Evolutionary conservation across 2,888 invertebrate species (phyloP), one percentile per base, ranked within the genome.

Genomic region (Drosophila helvetica): DNA sequence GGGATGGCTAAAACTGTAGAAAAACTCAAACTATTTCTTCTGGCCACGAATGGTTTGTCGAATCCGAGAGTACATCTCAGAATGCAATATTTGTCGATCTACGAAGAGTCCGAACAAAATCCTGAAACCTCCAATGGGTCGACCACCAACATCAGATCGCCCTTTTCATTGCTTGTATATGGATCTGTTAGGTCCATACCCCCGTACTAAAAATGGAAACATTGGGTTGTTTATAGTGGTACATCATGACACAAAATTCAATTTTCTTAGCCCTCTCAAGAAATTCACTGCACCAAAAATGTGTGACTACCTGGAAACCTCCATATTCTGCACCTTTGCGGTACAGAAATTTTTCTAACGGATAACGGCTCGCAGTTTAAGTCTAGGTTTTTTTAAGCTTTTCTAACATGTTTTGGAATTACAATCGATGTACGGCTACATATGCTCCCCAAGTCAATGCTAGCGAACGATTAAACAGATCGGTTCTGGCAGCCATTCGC

Each of bases 231-330:
- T 42, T 3, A 53, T 50, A 50, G n/a, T 50, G n/a, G n/a, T n/a
- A n/a, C n/a, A 66, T 42, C 66, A 66, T 10, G 9, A 43, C 10
- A 57, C 65, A 1, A 65, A 59, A 45, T 59, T 65, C 38, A 33
- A 45, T 43, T 60, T 66, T 38, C 33, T 66, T 1, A 18, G 33
- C 10, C 61, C 62, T 5, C 19, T 57, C 6, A 62, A 58, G n/a
- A 57, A 38, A 22, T 56, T 61, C 22, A 61, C 55, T 3, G 12
- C 61, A 3, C 10, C 12, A 1, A 27, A 25, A 19, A 58, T 58
- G 18, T 38, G 27, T 10, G 47, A 56, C 1, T 67, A 46, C 25
- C n/a, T 61, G 10, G 30, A 56, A 9, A 56, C n/a, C 8, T 30
- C 6, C 3, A 25, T 63, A 7, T 63, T 63, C 19, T 45, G 25